Base-by-base conservation (phyloP, 1,140 invertebrate genomes). In the Centruroides vittatus region DNA sequence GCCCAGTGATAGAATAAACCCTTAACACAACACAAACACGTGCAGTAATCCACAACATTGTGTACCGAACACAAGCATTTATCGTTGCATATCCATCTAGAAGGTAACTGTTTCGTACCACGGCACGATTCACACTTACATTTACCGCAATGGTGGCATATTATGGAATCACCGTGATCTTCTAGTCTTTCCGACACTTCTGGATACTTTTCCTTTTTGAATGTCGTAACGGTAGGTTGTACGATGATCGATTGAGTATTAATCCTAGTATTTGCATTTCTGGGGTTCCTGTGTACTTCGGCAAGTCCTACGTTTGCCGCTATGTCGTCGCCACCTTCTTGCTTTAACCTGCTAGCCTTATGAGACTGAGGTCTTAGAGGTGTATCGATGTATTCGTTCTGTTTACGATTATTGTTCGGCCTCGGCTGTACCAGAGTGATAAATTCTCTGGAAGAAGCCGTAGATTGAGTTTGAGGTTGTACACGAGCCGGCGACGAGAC, bases 11-110 rank as follows among this genome's bases (percentile, higher is more conserved):
- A 96, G 74, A 93, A 92, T 46, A 91, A 72, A 52, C 85, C 89
- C 73, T 93, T 92, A 65, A 91, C 89, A 74, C 89, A 93, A 77
- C 91, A 95, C 75, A 95, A 80, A 73, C 92, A 95, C 61, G 88
- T 88, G 57, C 84, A 84, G 72, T 89, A 88, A 75, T 94, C 89
- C 63, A 95, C 82, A 65, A 84, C 80, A 60, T 86, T 83, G 72
- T 92, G 86, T 55, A 86, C 86, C 67, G 88, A 91, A 75, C 89
- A 86, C 68, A 88, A 81, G 74, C 86, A 92, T 73, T 84, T 83
- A 71, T 88, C 81, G 74, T 86, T 82, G 77, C 90, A 92, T 63
- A 93, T 79, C 91, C 91, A 95, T 56, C 81, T 80, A 66, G 84
- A 84, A 23, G 92, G 92, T 69, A 94, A 76, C 50, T 86, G 82